phyloP scores from a whole-genome alignment of 1,140 invertebrate genomes.

The Limonius californicus region DNA sequence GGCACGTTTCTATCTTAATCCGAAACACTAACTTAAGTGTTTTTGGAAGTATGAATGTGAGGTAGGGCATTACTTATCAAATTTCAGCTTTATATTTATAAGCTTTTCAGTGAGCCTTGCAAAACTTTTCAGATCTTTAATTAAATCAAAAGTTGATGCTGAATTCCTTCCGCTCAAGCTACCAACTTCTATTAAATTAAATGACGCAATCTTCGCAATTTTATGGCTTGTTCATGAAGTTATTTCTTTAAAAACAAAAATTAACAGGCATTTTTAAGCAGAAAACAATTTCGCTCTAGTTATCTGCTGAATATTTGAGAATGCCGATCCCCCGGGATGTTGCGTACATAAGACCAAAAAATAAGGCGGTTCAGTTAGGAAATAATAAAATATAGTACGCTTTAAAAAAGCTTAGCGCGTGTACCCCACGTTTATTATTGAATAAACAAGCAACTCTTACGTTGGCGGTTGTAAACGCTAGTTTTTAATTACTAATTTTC shows the following conservation, averaged over 20 bases:
- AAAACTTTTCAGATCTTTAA: slow-evolving; percentile 10
- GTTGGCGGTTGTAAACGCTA: not conserved
- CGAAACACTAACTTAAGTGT: too few species aligned
- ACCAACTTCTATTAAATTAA: slow-evolving; percentile 8
- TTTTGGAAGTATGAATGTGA: too few species aligned
- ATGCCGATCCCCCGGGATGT: too few species aligned
- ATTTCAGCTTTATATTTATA: not conserved
- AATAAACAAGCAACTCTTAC: not conserved
- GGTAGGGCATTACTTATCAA: not conserved
- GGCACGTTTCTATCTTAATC: too few species aligned
- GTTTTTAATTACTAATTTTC: not conserved
- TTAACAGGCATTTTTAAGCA: not conserved
- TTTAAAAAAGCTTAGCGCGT: not conserved
- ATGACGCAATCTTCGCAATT: slow-evolving; percentile 4
- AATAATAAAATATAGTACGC: too few species aligned
- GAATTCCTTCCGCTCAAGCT: slow-evolving; percentile 4
- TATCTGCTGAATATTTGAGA: too few species aligned
- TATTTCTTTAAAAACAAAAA: slow-evolving; percentile 1
- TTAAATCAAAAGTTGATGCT: slow-evolving; percentile 7
- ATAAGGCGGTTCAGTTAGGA: too few species aligned
- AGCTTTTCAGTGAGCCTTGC: not conserved
- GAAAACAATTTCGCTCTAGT: too few species aligned
- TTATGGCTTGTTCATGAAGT: not conserved
- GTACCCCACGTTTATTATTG: not conserved
- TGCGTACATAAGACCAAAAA: too few species aligned